phyloP scores from a whole-genome alignment of 1,140 invertebrate genomes.

The Brachionus rubens region DNA sequence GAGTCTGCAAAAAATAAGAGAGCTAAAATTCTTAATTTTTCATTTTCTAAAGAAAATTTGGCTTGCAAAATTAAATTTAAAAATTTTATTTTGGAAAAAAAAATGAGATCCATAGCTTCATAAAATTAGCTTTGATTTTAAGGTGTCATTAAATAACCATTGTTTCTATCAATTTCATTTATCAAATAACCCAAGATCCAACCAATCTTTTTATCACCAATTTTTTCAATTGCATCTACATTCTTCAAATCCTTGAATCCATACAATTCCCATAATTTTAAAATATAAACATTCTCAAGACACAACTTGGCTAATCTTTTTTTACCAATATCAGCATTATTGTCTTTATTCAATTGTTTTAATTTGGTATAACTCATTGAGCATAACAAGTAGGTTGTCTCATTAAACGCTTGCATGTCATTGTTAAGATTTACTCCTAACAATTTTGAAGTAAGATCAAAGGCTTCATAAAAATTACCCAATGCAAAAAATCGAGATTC shows the following conservation, averaged over 20 bases:
- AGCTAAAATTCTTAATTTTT: no score
- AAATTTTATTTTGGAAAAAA: no score
- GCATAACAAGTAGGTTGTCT: constrained; percentile 20
- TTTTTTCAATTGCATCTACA: constrained; percentile 11
- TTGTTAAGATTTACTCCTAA: background rate
- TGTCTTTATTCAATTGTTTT: background rate
- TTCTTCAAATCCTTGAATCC: constrained; percentile 9
- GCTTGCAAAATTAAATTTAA: no score
- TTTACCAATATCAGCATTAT: constrained; percentile 4
- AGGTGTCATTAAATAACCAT: background rate
- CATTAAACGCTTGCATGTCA: constrained; percentile 17
- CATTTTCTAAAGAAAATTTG: no score
- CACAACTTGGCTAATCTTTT: constrained; percentile 14
- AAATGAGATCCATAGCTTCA: no score
- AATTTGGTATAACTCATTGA: constrained; percentile 38
- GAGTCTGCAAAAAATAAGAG: no score
- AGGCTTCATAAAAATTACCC: constrained; percentile 15
- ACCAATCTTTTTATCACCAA: background rate
- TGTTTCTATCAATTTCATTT: background rate
- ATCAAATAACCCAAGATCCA: constrained; percentile 36
- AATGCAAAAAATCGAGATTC: constrained; percentile 29
- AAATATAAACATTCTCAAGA: constrained; percentile 30
- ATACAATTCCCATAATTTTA: constrained; percentile 18
- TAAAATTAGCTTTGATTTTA: background rate
- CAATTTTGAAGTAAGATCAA: constrained; percentile 17